Percentiles rank a stretch among this genome's conserved stretches.
These are phyloP conservation scores for Tenualosa ilisha DNA, from an alignment of 2,797 vertebrate species.

Conservation along the genomic window DNA sequence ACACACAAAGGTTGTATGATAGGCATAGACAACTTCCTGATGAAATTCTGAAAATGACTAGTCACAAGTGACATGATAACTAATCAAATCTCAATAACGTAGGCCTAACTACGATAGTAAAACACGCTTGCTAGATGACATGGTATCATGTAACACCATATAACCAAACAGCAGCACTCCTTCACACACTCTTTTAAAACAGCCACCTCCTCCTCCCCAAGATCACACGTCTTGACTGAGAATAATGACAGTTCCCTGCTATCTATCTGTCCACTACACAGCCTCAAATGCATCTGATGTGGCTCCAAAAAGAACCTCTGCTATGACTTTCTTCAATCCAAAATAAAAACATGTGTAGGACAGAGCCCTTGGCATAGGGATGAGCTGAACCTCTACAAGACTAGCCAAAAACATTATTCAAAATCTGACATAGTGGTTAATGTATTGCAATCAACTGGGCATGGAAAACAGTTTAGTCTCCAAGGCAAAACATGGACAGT, in stretches of 20 bases:
- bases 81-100: no score
- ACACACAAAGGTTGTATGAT: neutral
- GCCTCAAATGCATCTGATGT: neutral
- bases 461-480: neutral
- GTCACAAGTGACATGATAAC: no score
- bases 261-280: neutral
- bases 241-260: neutral
- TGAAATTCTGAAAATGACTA: no score
- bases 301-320: slow-evolving; percentile 15
- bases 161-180: neutral
- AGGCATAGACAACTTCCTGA: no score
- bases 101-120: no score
- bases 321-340: neutral
- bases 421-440: neutral
- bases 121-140: no score
- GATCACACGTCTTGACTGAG: neutral
- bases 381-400: slow-evolving; percentile 25
- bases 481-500: neutral
- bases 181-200: neutral
- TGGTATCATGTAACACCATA: neutral
- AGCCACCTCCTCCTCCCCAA: no score
- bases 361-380: neutral
- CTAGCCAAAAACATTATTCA: neutral
- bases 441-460: neutral
- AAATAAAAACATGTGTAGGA: neutral